Percentiles rank a stretch among this genome's conserved stretches.
These are phyloP conservation scores for Trachemys scripta DNA, from an alignment of 2,113 vertebrate species.

Conservation along the genomic window DNA sequence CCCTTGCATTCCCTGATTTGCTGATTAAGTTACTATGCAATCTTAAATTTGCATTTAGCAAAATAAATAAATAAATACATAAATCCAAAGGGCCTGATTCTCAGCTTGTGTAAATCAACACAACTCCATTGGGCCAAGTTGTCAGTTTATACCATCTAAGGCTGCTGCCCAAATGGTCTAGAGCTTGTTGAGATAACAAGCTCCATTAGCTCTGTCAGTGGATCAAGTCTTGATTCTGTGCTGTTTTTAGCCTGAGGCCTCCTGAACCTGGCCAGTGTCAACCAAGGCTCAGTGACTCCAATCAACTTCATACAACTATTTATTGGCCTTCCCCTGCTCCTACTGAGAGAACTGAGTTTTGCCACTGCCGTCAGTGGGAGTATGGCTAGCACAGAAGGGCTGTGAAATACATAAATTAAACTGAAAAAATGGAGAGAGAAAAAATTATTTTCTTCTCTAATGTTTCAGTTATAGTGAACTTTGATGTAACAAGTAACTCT, in stretches of 20 bases:
- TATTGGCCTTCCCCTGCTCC: not conserved
- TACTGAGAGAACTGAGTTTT: not conserved
- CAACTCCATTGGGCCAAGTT: not conserved
- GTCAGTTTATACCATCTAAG: not conserved
- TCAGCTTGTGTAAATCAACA: not conserved
- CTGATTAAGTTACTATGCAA: not conserved
- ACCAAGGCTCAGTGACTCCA: not conserved
- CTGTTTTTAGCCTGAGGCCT: not conserved
- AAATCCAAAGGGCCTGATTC: not conserved
- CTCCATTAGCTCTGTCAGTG: not conserved
- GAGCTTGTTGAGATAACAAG: not conserved
- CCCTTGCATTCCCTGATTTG: not conserved
- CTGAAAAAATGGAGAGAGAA: not conserved
- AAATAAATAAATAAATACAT: not conserved
- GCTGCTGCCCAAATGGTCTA: not conserved
- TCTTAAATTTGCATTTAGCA: not conserved
- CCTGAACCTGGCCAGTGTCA: not conserved
- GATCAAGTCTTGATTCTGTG: not conserved
- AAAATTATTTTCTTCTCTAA: not conserved
- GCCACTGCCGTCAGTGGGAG: not conserved
- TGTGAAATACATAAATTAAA: not conserved
- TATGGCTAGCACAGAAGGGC: not conserved
- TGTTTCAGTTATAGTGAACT: not conserved
- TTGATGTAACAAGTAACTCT: not conserved
- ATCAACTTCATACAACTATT: not conserved